Evolutionary conservation across 2,113 vertebrate species (phyloP).

Genomic region (Turdus rufiventris): DNA sequence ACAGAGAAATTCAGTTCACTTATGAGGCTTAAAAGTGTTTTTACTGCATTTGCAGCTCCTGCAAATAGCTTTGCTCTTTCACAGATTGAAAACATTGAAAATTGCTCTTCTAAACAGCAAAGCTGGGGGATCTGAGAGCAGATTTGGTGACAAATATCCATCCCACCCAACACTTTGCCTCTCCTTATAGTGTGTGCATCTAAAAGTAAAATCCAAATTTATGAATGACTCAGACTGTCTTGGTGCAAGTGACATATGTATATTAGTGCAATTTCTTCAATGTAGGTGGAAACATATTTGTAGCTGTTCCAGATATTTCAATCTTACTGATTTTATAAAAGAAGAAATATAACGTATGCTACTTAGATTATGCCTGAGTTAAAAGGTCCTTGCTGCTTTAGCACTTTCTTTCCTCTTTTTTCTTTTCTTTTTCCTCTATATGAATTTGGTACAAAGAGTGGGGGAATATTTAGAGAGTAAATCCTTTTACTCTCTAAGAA

Average conservation of each 20-base stretch:
- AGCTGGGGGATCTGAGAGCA: not conserved
- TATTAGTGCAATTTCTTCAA: not conserved
- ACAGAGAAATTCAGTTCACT: not conserved
- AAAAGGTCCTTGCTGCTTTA: not conserved
- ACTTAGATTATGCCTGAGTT: not conserved
- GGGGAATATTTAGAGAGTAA: not conserved
- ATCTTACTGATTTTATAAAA: not conserved
- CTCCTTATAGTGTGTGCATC: not conserved
- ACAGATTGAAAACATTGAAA: not conserved
- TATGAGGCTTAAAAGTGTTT: not conserved
- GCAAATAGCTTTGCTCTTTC: not conserved
- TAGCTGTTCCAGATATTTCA: not conserved
- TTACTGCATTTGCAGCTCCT: not conserved
- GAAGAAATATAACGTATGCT: not conserved
- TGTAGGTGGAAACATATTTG: slow-evolving; percentile 8
- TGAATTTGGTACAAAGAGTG: not conserved
- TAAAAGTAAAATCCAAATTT: slow-evolving; percentile 18
- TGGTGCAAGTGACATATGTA: not conserved
- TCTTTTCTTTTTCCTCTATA: not conserved
- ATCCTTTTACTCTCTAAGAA: not conserved
- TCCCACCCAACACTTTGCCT: not conserved
- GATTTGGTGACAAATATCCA: not conserved
- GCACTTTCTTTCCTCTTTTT: not conserved
- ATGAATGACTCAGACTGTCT: not conserved
- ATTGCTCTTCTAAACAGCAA: not conserved